Evolutionary conservation across 2,888 invertebrate genomes (phyloP), one percentile per base, ranked within the genome.

Genomic region (Drosophila hawaiiensis): DNA sequence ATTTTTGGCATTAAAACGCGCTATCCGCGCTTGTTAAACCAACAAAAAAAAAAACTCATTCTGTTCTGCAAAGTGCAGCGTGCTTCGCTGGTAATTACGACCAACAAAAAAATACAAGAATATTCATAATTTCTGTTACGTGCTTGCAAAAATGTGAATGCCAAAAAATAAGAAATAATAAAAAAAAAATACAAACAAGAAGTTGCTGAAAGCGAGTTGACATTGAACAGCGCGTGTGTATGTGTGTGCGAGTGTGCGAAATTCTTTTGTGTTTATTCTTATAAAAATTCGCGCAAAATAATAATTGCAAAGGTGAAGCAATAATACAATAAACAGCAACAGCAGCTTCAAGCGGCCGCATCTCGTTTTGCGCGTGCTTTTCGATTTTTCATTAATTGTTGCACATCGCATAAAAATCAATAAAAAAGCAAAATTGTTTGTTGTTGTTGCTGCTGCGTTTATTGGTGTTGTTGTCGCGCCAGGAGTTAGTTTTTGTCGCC

Each of bases 321-420:
- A 60, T 60, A 65, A 58, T 29, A 56, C 14, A 50, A 52, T 19
- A 65, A 56, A 25, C 54, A 75, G 50, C 54, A 64, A 58, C 22
- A 49, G 14, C 28, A 39, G 31, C 53, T 41, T 64, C 55, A 67
- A 61, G 50, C 61, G 59, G 56, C 66, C 64, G 55, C 60, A 66
- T 56, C 62, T 67, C 28, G 67, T 31, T 53, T 69, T 37, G 54
- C 75, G 47, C 55, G 61, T 83, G 80, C 71, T 62, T 68, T 62
- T 71, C 58, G 50, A 39, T 58, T 61, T 66, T 73, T 31, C 65
- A 73, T 65, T 80, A 80, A 72, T 76, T 83, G 76, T 77, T 80
- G 80, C 80, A 80, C 80, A 80, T 80, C 63, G 73, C 73, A 68
- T 69, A 88, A 85, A 86, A 86, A 86, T 88, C 84, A 86, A 86